phyloP scores from a whole-genome alignment of 2,113 vertebrate species.

The Saimiri boliviensis region DNA sequence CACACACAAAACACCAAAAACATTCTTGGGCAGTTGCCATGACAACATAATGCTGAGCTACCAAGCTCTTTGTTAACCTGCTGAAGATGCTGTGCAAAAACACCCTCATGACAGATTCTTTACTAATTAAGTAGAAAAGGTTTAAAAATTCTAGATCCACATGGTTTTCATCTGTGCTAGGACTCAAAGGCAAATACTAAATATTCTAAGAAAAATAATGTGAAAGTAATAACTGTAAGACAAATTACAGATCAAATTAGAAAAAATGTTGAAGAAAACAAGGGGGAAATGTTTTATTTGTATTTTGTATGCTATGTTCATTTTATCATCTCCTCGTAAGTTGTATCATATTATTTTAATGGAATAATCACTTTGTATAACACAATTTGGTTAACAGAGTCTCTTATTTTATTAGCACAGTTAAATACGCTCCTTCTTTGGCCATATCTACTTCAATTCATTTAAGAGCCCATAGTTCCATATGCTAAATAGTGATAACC shows the following conservation, averaged over 20 bases:
- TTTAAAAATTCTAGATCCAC: constrained; percentile 10
- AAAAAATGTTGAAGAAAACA: neutral
- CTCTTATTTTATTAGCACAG: neutral
- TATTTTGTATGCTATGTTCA: neutral
- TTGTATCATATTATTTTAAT: neutral
- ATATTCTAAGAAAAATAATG: constrained; percentile 32
- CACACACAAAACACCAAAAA: neutral
- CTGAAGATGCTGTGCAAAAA: constrained; percentile 45
- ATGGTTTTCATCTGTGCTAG: neutral
- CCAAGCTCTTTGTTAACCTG: constrained; percentile 45
- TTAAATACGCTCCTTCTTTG: neutral
- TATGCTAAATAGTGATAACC: neutral
- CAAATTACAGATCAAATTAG: neutral
- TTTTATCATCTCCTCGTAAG: neutral
- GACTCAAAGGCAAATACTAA: constrained; percentile 32
- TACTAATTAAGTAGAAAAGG: constrained; percentile 52
- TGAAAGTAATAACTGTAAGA: neutral
- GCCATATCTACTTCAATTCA: neutral
- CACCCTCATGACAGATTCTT: constrained; percentile 38
- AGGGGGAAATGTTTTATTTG: neutral
- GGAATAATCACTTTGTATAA: neutral
- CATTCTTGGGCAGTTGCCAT: constrained; percentile 50
- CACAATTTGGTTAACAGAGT: neutral
- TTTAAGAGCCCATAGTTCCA: neutral
- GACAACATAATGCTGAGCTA: constrained; percentile 49